A percentile compares a stretch with the other conserved stretches of the same genome.
Evolutionary conservation across 1,140 invertebrate species (phyloP).

Genomic region (Megalonaias nervosa): DNA sequence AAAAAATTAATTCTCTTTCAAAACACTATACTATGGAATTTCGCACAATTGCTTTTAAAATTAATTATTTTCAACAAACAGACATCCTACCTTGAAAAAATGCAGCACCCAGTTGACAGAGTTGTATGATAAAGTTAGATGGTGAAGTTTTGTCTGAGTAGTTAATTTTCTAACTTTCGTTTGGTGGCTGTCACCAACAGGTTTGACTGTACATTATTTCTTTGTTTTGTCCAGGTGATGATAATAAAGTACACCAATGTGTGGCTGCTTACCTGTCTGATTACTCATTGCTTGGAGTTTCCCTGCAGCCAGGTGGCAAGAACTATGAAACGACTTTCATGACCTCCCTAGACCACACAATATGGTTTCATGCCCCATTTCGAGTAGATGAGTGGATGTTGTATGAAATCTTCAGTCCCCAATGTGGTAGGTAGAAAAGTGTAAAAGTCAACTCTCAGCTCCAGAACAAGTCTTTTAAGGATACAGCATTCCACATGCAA

Average conservation of each 20-base stretch:
- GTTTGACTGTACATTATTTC: neutral
- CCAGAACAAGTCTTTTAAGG: no score
- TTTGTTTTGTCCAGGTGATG: conserved; percentile 48
- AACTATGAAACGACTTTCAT: conserved; percentile 36
- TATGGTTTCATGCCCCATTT: conserved; percentile 59
- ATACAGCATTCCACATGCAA: no score
- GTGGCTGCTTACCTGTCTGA: conserved; percentile 57
- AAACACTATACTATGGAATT: no score
- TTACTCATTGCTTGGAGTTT: conserved; percentile 40
- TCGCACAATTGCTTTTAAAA: no score
- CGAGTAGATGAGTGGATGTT: conserved; percentile 58
- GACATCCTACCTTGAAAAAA: no score
- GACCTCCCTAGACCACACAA: conserved; percentile 54
- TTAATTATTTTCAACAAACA: no score
- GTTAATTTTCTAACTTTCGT: neutral
- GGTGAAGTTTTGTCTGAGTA: no score
- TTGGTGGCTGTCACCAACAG: neutral
- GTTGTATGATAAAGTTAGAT: no score
- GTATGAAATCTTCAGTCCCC: conserved; percentile 51
- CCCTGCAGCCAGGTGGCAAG: conserved; percentile 30
- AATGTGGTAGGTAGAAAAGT: conserved; percentile 34
- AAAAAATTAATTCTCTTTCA: no score
- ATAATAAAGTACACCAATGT: conserved; percentile 54
- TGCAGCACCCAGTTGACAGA: no score
- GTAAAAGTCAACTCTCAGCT: no score